These are phyloP conservation scores for Schizopygopsis pylzovi DNA, from an alignment of 2,797 vertebrate species.

Conservation along the genomic window DNA sequence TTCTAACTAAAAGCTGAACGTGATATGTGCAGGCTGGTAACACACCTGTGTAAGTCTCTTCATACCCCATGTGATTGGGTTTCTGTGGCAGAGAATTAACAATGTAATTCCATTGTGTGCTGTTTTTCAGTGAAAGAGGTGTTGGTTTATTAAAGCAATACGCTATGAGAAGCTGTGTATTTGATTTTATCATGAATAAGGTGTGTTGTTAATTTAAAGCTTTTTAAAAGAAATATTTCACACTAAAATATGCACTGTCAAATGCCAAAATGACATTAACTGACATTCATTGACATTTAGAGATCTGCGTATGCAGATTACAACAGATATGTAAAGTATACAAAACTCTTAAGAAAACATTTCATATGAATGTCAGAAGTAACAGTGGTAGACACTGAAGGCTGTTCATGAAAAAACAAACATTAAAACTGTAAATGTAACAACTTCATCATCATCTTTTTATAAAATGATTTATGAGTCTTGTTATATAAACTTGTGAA, in stretches of 20 bases:
- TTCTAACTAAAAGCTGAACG: conserved; percentile 27
- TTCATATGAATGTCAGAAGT: not conserved
- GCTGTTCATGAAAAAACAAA: not conserved
- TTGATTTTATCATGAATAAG: not conserved
- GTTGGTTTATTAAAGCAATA: conserved; percentile 12
- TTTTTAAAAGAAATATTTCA: not conserved
- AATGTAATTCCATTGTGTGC: conserved; percentile 19
- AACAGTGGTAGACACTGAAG: not conserved
- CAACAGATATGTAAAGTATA: not conserved
- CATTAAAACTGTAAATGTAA: not conserved
- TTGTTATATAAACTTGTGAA: not conserved
- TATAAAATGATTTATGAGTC: not conserved
- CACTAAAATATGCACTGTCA: not conserved
- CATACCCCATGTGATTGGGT: conserved; percentile 22
- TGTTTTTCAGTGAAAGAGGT: conserved; percentile 20
- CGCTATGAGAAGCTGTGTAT: not conserved
- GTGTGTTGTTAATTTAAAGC: not conserved
- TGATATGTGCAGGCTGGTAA: conserved; percentile 28
- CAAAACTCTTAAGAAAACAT: not conserved
- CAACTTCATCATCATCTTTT: not conserved
- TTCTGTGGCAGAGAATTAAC: conserved; percentile 30
- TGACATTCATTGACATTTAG: not conserved
- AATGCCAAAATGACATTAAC: not conserved
- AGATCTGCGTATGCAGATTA: not conserved
- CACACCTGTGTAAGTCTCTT: conserved; percentile 30